A percentile compares a stretch with the other conserved stretches of the same genome.
Conservation (phyloP, 2,113 vertebrate species). For the Microcebus murinus region DNA sequence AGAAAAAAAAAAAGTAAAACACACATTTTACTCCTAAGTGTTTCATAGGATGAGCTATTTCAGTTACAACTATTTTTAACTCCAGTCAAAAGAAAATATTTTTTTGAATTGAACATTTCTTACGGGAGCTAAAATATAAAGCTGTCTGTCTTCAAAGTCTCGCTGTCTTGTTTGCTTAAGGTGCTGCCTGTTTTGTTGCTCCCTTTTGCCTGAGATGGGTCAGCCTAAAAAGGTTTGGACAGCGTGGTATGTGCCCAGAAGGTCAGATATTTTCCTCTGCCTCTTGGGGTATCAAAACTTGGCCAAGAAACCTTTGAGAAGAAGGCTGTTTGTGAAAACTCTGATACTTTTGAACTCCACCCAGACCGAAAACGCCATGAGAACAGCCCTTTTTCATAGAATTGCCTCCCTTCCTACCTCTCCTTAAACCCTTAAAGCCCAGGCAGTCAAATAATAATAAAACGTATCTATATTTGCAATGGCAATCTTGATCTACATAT, state of each 20-base stretch:
- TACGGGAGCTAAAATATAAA: conserved; percentile 61
- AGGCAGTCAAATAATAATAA: not conserved
- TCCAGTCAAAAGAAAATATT: conserved; percentile 69
- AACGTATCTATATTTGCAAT: not conserved
- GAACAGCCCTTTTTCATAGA: conserved; percentile 34
- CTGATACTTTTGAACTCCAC: conserved; percentile 51
- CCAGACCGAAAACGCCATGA: conserved; percentile 23
- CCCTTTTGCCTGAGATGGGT: not conserved
- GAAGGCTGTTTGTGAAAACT: conserved; percentile 5
- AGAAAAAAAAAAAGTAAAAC: conserved; percentile 30
- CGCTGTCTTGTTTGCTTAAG: not conserved
- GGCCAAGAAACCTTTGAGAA: conserved; percentile 64
- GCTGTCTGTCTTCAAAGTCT: conserved; percentile 37
- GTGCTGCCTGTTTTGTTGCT: not conserved
- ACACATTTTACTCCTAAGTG: conserved; percentile 76
- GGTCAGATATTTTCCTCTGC: conserved; percentile 19
- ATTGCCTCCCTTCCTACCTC: not conserved
- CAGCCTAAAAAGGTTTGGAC: not conserved
- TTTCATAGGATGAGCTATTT: conserved; percentile 79
- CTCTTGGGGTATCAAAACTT: conserved; percentile 12
- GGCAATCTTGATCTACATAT: not conserved
- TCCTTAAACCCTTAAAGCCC: not conserved
- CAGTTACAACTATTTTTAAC: conserved; percentile 83
- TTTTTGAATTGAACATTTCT: conserved; percentile 68
- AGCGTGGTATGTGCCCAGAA: conserved; percentile 6